Conservation (phyloP, 53 echinoderm and acorn worm genomes). For the Patiria pectinifera region DNA sequence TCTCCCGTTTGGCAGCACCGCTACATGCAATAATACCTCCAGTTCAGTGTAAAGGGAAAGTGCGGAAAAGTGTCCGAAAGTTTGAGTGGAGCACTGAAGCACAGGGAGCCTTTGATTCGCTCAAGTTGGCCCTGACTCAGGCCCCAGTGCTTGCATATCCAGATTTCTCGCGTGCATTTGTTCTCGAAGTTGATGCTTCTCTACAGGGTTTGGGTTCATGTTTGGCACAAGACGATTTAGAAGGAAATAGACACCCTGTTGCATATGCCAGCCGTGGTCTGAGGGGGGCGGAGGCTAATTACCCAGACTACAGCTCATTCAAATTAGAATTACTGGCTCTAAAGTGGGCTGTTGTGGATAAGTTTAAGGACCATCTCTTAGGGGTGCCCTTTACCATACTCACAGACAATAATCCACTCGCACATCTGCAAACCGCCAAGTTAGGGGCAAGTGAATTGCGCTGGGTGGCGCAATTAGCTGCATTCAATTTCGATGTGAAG, state of each 20-base stretch:
- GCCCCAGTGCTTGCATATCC: slow-evolving; percentile 10
- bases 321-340: background rate
- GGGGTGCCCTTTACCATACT: slow-evolving; percentile 5
- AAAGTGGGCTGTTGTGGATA: slow-evolving; percentile 10
- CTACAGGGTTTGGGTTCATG: background rate
- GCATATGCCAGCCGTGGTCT: slow-evolving; percentile 20
- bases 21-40: background rate
- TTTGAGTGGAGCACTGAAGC: background rate
- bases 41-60: background rate
- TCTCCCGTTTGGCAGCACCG: background rate
- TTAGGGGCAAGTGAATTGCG: too few species aligned
- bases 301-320: background rate
- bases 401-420: slow-evolving; percentile 18
- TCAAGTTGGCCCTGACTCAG: background rate
- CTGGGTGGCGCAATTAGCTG: too few species aligned
- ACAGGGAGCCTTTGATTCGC: background rate
- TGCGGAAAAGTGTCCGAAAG: background rate
- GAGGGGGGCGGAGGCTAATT: slow-evolving; percentile 2
- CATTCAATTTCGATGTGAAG: too few species aligned
- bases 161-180: background rate
- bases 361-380: slow-evolving; percentile 6
- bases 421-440: too few species aligned
- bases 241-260: background rate
- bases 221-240: background rate
- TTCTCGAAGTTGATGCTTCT: slow-evolving; percentile 12